phyloP scores from a whole-genome alignment of 1,140 invertebrate species.

The Cardiocondyla obscurior region DNA sequence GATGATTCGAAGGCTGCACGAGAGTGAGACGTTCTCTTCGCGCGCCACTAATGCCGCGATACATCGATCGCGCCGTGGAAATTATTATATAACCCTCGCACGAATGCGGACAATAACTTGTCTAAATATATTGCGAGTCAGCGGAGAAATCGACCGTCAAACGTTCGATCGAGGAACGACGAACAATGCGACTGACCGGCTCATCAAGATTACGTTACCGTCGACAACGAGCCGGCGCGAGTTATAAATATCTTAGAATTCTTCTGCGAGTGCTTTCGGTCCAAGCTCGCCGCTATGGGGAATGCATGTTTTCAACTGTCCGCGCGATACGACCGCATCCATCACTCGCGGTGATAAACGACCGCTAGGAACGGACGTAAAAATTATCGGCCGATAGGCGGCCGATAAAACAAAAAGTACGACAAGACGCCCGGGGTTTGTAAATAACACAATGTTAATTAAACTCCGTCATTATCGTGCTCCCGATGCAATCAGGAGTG shows the following conservation, averaged over 20 bases:
- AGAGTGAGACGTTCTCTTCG: background rate
- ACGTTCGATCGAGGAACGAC: background rate
- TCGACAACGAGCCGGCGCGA: background rate
- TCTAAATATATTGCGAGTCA: background rate
- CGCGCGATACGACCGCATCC: constrained; percentile 39
- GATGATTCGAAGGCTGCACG: constrained; percentile 58
- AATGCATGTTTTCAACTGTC: constrained; percentile 47
- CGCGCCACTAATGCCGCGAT: too few relatives aligned
- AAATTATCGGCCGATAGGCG: constrained; percentile 44
- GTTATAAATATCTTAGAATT: constrained; percentile 28
- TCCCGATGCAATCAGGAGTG: background rate
- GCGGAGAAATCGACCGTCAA: background rate
- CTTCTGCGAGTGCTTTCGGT: background rate
- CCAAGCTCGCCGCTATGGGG: background rate
- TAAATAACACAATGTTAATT: constrained; percentile 50
- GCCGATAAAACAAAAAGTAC: constrained; percentile 41
- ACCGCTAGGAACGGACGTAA: constrained; percentile 30
- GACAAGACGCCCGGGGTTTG: constrained; percentile 24
- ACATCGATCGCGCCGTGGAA: background rate
- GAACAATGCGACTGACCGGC: background rate
- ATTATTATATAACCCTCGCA: background rate
- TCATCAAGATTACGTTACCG: constrained; percentile 9
- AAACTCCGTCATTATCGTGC: background rate
- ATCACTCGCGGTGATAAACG: constrained; percentile 48
- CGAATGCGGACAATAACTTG: background rate